Conservation (phyloP, 2,113 vertebrate genomes). For the Paramisgurnus dabryanus region DNA sequence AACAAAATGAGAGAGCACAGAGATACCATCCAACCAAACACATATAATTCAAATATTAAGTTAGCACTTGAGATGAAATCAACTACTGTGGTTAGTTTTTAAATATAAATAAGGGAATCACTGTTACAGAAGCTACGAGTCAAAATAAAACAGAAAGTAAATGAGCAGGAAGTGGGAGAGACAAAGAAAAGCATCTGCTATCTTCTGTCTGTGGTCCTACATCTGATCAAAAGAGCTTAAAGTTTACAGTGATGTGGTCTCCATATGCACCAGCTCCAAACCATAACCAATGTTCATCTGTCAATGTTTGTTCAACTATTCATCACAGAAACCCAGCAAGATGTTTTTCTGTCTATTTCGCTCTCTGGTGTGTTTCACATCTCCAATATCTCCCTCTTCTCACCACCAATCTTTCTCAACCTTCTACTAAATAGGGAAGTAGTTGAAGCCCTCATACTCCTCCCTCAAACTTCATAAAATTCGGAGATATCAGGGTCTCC, state of each 20-base stretch:
- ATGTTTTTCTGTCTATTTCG: conserved; percentile 46
- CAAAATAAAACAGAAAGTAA: background rate
- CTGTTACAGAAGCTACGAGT: background rate
- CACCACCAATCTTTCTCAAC: conserved; percentile 28
- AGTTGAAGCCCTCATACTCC: conserved; percentile 6
- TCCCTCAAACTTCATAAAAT: conserved; percentile 9
- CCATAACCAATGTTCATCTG: conserved; percentile 42
- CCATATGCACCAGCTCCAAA: conserved; percentile 46
- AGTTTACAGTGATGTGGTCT: conserved; percentile 41
- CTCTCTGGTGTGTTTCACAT: conserved; percentile 19
- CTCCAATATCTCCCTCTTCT: background rate
- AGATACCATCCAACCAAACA: background rate
- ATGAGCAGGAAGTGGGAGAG: conserved; percentile 47
- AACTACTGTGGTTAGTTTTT: too few species aligned
- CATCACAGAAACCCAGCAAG: background rate
- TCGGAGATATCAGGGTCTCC: conserved; percentile 7
- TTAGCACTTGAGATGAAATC: too few species aligned
- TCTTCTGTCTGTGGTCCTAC: conserved; percentile 36
- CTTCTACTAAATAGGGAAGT: conserved; percentile 60
- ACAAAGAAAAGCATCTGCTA: conserved; percentile 34
- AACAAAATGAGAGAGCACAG: background rate
- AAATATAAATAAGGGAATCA: too few species aligned
- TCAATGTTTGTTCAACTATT: conserved; percentile 48
- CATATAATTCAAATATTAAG: too few species aligned
- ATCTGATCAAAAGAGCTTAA: conserved; percentile 36